These are phyloP conservation scores for Chamaea fasciata DNA, from an alignment of 2,113 vertebrate genomes.

Conservation along the genomic window DNA sequence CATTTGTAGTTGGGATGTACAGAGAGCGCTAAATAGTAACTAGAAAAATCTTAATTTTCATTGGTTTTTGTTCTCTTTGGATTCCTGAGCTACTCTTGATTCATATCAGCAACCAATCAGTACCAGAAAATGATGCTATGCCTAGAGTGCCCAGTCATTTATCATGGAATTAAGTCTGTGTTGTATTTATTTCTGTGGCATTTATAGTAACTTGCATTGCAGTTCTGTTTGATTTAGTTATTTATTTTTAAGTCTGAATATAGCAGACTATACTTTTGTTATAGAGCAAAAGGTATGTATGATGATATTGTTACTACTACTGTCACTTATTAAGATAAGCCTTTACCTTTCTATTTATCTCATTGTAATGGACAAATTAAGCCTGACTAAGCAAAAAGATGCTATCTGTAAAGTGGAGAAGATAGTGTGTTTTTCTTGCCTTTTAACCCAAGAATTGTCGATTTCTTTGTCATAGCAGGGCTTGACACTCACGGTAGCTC, in stretches of 20 bases:
- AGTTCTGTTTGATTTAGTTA: slow-evolving; percentile 19
- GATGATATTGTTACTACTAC: background rate
- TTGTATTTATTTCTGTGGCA: slow-evolving; percentile 38
- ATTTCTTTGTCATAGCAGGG: slow-evolving; percentile 28
- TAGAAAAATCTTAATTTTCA: background rate
- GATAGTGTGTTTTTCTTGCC: background rate
- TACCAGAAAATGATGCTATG: background rate
- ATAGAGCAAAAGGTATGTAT: background rate
- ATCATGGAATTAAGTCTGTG: background rate
- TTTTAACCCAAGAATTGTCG: slow-evolving; percentile 62
- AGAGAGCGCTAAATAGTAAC: background rate
- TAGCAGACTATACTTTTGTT: background rate
- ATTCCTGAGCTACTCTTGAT: background rate
- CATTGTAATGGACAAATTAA: background rate
- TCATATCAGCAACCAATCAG: background rate
- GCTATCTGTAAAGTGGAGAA: background rate
- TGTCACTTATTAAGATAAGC: background rate
- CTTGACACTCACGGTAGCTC: slow-evolving; percentile 40
- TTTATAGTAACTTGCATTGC: slow-evolving; percentile 50
- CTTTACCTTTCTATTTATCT: background rate
- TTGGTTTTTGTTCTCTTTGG: background rate
- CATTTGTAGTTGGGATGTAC: background rate
- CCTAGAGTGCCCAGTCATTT: background rate
- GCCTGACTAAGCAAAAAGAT: background rate
- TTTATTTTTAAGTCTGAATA: slow-evolving; percentile 51